Base-by-base conservation (phyloP, 2,888 invertebrate species). In the Cephalotes varians region DNA sequence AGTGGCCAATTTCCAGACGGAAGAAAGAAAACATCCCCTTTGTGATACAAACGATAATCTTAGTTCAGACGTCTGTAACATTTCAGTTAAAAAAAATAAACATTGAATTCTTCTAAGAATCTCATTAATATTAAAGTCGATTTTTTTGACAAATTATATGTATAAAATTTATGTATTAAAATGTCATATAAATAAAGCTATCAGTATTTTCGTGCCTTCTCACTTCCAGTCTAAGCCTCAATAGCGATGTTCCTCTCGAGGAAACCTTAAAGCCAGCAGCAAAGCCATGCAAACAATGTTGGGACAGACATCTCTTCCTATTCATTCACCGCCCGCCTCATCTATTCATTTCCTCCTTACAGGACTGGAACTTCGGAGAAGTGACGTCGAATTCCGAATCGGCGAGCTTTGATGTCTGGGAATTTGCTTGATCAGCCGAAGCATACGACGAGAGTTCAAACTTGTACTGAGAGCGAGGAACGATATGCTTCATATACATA, bases 1-100 rank as follows among this genome's bases (percentile, higher is more conserved):
- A 87, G 86, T 87, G 83, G 85, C 80, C 88, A 85, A 88, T 87
- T 89, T 37, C 37, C n/a, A 34, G 10, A 1, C 2, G 15, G 1
- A 21, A 76, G 85, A 86, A 84, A 74, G 81, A 74, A 88, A 83
- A 86, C 82, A 80, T 81, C 67, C 64, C 28, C 7, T 34, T 18
- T 72, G 1, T 67, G 73, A 81, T 67, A 60, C 65, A 73, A 73
- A 56, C 25, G 49, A 40, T 49, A 44, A 60, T 73, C 44, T 10
- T 37, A 34, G 7, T 37, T 49, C 1, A 21, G 6, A 49, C 15
- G 3, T 62, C 2, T 49, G 25, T 10, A 28, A 47, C 4, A 12
- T 28, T n/a, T 58, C 28, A 37, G 7, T 47, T 0, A 4, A 72
- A 0, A 9, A 72, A 40, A 72, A n/a, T 9, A 0, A 6, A 37